Evolutionary conservation across 2,888 invertebrate genomes (phyloP), one percentile per base, ranked within the genome.

Genomic region (Hemicrepidius hirtus): DNA sequence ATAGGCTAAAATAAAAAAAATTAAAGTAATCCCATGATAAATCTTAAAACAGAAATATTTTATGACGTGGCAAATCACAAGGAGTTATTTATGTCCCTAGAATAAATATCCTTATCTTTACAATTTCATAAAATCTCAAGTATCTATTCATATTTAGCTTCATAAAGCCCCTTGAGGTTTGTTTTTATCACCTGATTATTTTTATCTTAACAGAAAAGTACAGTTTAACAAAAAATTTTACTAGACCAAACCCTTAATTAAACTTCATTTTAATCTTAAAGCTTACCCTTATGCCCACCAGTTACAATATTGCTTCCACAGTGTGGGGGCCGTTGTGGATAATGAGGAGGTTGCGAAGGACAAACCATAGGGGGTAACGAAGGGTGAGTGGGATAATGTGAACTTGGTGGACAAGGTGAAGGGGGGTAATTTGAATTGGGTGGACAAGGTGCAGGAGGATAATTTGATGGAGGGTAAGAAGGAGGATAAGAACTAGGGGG

Each of bases 1-100:
- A 76, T 84, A 85, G 60, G 82, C 85, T 85, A 35, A 40, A 46
- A 49, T 35, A 59, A 13, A 32, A 32, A 9, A 1, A 1, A 9
- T 32, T 32, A 9, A 32, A 32, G 9, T 6, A 7, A 9, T 32
- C 9, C 32, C 32, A 32, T 5, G 5, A 24, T 5, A 24, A 24
- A n/a, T n/a, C n/a, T n/a, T n/a, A n/a, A n/a, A n/a, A n/a, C n/a
- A n/a, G n/a, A 40, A 40, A 40, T 40, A 40, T 40, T 13, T 40
- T 40, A n/a, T 1, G 6, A 13, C n/a, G 40, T n/a, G n/a, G n/a
- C n/a, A 13, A 3, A 13, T 40, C 6, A 40, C 6, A 40, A 5
- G 2, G 2, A n/a, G 40, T 13, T 13, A n/a, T 16, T 41, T 41
- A 6, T 16, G 10, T 41, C 10, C 9, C 3, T 28, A 53, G 32